Conservation (phyloP, 1,140 invertebrate species). For the Phenacoccus solenopsis region DNA sequence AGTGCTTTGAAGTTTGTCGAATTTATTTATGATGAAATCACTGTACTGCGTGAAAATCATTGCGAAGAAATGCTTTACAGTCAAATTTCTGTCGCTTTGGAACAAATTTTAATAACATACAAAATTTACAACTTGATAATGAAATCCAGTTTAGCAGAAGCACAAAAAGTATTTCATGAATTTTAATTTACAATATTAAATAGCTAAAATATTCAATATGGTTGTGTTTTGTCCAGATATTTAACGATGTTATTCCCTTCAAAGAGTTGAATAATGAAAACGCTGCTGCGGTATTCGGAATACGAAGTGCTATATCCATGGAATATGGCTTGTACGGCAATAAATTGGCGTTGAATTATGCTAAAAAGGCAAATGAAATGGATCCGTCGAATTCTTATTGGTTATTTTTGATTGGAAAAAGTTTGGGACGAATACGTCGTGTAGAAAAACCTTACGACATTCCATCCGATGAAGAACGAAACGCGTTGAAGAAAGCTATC, state of each 20-base stretch:
- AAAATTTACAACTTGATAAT: not conserved
- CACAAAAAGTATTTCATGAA: not conserved
- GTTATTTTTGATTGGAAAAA: not conserved
- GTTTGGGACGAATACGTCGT: not conserved
- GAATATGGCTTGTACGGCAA: not conserved
- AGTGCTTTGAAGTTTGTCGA: not conserved
- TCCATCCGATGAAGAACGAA: not conserved
- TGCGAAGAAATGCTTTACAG: not conserved
- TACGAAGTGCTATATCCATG: not conserved
- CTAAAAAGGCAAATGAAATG: not conserved
- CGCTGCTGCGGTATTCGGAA: not conserved
- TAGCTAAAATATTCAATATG: not conserved
- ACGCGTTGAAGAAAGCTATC: not conserved
- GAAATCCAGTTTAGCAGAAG: not conserved
- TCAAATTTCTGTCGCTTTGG: not conserved
- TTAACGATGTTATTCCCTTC: not conserved
- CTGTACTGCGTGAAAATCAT: not conserved
- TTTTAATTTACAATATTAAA: not conserved
- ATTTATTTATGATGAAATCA: not conserved
- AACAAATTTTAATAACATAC: not conserved
- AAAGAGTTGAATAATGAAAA: not conserved
- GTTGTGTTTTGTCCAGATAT: not conserved
- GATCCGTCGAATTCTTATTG: not conserved
- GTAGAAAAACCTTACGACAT: constrained; percentile 4
- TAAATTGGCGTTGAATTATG: not conserved